Evolutionary conservation across 2,113 vertebrate genomes (phyloP), one percentile per base, ranked within the genome.

Genomic region (Paradoxurus hermaphroditus): DNA sequence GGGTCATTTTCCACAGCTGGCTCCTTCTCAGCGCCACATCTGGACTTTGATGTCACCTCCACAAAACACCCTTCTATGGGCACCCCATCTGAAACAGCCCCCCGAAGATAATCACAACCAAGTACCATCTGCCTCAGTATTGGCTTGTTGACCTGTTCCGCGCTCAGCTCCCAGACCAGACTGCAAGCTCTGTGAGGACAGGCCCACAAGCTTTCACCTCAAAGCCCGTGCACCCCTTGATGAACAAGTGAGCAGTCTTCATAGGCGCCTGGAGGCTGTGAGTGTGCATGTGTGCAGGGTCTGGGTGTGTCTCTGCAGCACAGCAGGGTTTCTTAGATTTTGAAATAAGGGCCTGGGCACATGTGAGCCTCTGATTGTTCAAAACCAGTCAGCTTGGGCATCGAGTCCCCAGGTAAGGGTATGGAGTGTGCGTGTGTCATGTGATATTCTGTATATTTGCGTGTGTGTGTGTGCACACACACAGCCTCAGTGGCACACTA

Each of bases 211-310:
- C 18, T 11, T 7, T 70, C n/a, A 18, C 3, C 13, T 12, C 85
- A 23, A 3, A 41, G 16, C 18, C 19, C 19, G 8, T 7, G 6
- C 6, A 16, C 62, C 16, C 34, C 7, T 2, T n/a, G 34, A 39
- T 2, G 4, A 10, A 3, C 0, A 3, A 29, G 3, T 4, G 0
- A 73, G 23, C 5, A 1, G 27, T 2, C 72, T 27, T 19, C 27
- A 1, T 2, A 46, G 10, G 53, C 29, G 19, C 81, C 13, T 7
- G 7, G 31, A 29, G 44, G 31, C 2, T 3, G 19, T 63, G 34
- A 25, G 31, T 34, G 12, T 46, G 11, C 72, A 29, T 4, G 18
- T 44, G 39, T 12, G 53, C 49, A 36, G 23, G 65, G 34, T 86
- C 84, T 13, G 63, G 25, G n/a, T 39, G 9, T 59, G 23, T 82